Evolutionary conservation across 53 echinoderm and acorn worm species (phyloP), one percentile per base, ranked within the genome.

Genomic region (Stichopus horrens): DNA sequence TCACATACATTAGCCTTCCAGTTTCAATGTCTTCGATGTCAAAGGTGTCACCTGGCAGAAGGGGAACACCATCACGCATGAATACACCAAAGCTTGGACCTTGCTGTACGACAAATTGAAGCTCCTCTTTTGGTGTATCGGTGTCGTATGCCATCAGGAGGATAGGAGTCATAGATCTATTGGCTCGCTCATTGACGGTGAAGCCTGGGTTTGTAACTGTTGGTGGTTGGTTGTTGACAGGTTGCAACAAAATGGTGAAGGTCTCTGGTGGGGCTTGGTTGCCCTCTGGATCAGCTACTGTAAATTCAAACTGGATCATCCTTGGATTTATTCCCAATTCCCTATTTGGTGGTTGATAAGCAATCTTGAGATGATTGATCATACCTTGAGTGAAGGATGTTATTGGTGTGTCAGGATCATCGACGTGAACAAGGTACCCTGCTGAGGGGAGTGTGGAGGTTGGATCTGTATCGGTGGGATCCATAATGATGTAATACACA

Each of bases 211-310:
- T 99, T 86, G 96, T 96, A 53, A 99, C 92, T 21, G 86, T 65
- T 86, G 99, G 99, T 20, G 99, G 99, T 66, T 93, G 90, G 90
- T 99, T 99, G 90, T 99, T 92, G 14, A 99, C 99, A 83, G 99
- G 99, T 75, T 90, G 86, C 54, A 99, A 91, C 56, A 95, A 86
- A 78, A 99, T 93, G 52, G 66, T 54, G 83, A 96, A 99, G 23
- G 23, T 86, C 68, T 94, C 91, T 82, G 93, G 93, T 53, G 88
- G 88, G 14, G 93, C 94, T 79, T 91, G 86, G 88, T 99, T 99
- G 75, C 95, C 95, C 37, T 88, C 90, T 23, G 94, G 90, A 73
- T 99, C 98, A 79, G 91, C 83, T 11, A 99, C 99, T 73, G 94
- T 89, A 91, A 94, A 99, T 22, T 86, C 83, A 76, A 99, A 99